Evolutionary conservation across 2,113 vertebrate genomes (phyloP).

Genomic region (Cathartes aura): DNA sequence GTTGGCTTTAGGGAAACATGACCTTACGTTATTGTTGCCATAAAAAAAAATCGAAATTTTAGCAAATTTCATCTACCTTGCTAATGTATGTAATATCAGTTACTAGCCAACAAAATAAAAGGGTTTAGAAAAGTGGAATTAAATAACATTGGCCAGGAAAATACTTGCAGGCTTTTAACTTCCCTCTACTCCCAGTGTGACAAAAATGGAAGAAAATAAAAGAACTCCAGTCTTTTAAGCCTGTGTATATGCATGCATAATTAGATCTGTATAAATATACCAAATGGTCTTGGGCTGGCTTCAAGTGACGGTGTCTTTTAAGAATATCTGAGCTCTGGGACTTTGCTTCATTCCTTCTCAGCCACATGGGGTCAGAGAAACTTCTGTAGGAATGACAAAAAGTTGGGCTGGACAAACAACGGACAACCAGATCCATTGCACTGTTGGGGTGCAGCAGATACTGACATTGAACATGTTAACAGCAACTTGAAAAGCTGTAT

Average conservation of each 20-base stretch:
- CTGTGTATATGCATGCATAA: background rate
- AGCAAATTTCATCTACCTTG: background rate
- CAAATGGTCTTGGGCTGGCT: background rate
- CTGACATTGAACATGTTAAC: slow-evolving; percentile 22
- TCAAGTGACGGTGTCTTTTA: background rate
- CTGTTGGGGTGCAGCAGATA: slow-evolving; percentile 71
- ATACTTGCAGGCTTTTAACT: background rate
- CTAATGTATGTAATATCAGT: background rate
- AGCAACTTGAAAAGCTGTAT: background rate
- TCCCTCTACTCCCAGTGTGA: background rate
- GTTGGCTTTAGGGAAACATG: background rate
- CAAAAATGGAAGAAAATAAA: background rate
- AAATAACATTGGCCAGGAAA: background rate
- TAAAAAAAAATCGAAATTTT: background rate
- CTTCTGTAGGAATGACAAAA: background rate
- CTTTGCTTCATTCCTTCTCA: background rate
- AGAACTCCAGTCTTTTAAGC: background rate
- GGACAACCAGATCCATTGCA: slow-evolving; percentile 60
- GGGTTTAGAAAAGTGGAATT: background rate
- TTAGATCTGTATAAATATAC: background rate
- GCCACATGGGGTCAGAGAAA: background rate
- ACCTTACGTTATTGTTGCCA: background rate
- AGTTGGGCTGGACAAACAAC: slow-evolving; percentile 70
- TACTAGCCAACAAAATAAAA: background rate
- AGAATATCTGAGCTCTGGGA: background rate